Percentiles rank a stretch among this genome's conserved stretches.
Evolutionary conservation across 2,888 invertebrate genomes (phyloP).

Genomic region (Uropetala carovei): DNA sequence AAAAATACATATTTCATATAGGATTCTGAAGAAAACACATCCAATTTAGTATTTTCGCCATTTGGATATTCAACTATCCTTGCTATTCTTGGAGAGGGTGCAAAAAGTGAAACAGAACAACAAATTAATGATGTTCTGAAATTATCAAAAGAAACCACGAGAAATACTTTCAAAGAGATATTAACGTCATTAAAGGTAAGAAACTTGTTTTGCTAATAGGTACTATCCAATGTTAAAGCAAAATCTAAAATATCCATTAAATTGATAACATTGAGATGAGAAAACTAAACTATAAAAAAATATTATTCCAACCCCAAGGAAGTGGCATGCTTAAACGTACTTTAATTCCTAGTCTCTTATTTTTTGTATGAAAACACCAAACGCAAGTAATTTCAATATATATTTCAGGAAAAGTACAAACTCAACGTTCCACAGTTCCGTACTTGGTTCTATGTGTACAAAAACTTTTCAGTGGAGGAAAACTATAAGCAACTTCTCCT

Average conservation of each 20-base stretch:
- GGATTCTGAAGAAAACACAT: slow-evolving; percentile 74
- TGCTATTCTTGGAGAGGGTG: slow-evolving; percentile 81
- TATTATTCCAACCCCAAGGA: no score
- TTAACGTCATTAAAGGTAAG: slow-evolving; percentile 77
- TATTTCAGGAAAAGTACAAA: slow-evolving; percentile 69
- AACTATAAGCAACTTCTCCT: slow-evolving; percentile 79
- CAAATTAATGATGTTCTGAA: slow-evolving; percentile 79
- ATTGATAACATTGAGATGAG: background rate
- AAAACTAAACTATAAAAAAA: no score
- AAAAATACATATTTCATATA: background rate
- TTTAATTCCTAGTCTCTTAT: no score
- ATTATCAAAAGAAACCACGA: slow-evolving; percentile 77
- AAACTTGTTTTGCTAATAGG: background rate
- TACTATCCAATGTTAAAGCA: background rate
- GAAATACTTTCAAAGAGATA: slow-evolving; percentile 76
- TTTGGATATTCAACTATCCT: slow-evolving; percentile 81
- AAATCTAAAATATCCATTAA: background rate
- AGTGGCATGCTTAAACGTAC: no score
- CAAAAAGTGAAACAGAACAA: slow-evolving; percentile 79
- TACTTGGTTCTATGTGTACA: slow-evolving; percentile 83
- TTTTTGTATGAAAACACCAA: background rate
- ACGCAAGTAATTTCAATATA: background rate
- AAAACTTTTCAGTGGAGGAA: slow-evolving; percentile 80
- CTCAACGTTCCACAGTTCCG: slow-evolving; percentile 80
- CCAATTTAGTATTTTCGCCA: slow-evolving; percentile 82